A percentile compares a stretch with the other conserved stretches of the same genome.
phyloP scores from a whole-genome alignment of 2,797 vertebrate genomes.

The Coreius guichenoti region DNA sequence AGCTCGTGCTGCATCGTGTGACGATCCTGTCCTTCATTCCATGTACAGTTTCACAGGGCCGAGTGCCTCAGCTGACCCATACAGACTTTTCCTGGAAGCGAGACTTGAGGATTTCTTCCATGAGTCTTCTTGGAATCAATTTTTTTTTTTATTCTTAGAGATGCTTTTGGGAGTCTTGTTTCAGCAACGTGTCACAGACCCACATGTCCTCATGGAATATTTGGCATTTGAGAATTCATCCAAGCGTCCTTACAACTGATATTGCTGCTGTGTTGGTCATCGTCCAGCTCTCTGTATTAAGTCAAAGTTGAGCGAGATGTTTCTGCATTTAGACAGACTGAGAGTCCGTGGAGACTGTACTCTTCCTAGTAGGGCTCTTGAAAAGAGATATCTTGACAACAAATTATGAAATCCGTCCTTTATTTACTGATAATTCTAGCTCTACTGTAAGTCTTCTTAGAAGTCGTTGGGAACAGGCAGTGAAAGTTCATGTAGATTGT shows the following conservation, averaged over 20 bases:
- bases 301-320: constrained; percentile 24
- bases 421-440: background rate
- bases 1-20: constrained; percentile 22
- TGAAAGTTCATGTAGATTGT: background rate
- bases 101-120: constrained; percentile 36
- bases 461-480: background rate
- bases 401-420: background rate
- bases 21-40: constrained; percentile 7
- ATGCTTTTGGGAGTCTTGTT: constrained; percentile 35
- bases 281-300: background rate
- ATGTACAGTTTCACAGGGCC: constrained; percentile 9
- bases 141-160: constrained; percentile 32
- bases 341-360: background rate
- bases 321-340: constrained; percentile 1
- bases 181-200: constrained; percentile 20
- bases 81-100: constrained; percentile 20
- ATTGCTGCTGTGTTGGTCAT: constrained; percentile 10
- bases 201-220: constrained; percentile 4
- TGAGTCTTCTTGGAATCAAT: constrained; percentile 28
- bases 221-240: constrained; percentile 5
- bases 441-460: background rate
- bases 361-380: background rate
- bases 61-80: background rate
- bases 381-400: constrained; percentile 26
- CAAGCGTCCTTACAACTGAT: background rate